These are phyloP conservation scores for Athrips mouffetella DNA, from an alignment of 2,888 invertebrate genomes.

Conservation along the genomic window DNA sequence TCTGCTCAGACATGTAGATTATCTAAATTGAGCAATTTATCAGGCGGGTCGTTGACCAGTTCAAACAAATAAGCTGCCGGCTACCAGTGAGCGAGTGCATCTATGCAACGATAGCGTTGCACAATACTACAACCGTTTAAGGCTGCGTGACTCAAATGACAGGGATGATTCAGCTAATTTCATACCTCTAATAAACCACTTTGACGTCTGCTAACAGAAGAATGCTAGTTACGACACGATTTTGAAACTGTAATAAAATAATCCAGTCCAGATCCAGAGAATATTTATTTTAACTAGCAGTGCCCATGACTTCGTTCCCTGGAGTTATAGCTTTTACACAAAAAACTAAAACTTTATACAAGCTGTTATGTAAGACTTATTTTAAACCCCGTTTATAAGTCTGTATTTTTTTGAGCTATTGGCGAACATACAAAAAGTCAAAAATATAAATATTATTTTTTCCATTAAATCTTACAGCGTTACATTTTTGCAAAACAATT, in stretches of 20 bases:
- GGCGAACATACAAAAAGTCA: too few species aligned
- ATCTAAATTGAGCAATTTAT: constrained; percentile 11
- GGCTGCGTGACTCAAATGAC: constrained; percentile 33
- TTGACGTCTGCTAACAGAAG: constrained; percentile 17
- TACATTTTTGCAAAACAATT: too few species aligned
- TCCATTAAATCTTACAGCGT: too few species aligned
- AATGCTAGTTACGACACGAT: constrained; percentile 22
- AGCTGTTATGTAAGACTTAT: too few species aligned
- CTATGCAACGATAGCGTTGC: constrained; percentile 27
- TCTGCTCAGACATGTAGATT: constrained; percentile 1
- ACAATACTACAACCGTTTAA: constrained; percentile 25
- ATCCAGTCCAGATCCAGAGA: constrained; percentile 24
- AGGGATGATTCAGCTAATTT: constrained; percentile 43
- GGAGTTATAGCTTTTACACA: too few species aligned
- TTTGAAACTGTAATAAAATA: constrained; percentile 19
- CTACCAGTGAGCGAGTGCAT: constrained; percentile 19
- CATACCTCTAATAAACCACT: constrained; percentile 27
- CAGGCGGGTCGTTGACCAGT: constrained; percentile 18
- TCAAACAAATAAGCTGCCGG: constrained; percentile 19
- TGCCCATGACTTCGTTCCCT: too few species aligned
- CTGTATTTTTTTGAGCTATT: too few species aligned
- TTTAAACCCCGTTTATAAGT: too few species aligned
- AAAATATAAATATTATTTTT: too few species aligned
- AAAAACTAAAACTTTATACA: too few species aligned
- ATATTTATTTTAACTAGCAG: not conserved